Base-by-base conservation (phyloP, 2,113 vertebrate species). In the Cairina moschata region DNA sequence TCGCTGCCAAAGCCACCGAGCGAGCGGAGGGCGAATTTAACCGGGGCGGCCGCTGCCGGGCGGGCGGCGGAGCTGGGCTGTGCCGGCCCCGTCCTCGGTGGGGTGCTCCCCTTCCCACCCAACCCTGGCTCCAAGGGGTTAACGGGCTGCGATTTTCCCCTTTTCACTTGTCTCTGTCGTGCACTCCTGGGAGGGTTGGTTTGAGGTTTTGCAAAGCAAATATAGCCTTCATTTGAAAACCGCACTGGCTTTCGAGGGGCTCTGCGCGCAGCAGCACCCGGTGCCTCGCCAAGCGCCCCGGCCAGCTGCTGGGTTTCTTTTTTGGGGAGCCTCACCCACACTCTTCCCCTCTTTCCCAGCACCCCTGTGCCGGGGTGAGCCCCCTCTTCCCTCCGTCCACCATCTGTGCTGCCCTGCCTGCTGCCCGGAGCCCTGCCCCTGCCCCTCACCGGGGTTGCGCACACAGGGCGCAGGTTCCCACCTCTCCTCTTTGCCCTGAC, bases 381-480 rank as follows among this genome's bases (percentile, higher is more conserved):
- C 36, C 18, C 32, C 18, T 58, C 36, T 63, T 26, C 36, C 17
- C 50, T 52, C 50, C 13, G 26, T 52, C 7, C 13, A 25, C 23
- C 50, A 25, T 7, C 23, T 25, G 22, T 26, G 50, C 50, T 7
- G 11, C 50, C 50, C 50, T 52, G 50, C 50, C 38, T 2, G 13
- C 1, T 6, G 9, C 21, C 5, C 0, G 31, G 42, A 26, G 42
- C 56, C 28, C 36, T 21, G 42, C 23, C 76, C 44, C 9, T 32
- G 44, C 38, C 38, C 34, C 31, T 23, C 34, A 11, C 20, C 9
- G 8, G 25, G 26, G 1, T 52, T 32, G 31, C 31, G 22, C 42
- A 59, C 21, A 17, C 1, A 0, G 9, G 0, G 1, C 1, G 0
- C 14, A 7, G 31, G 44, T 21, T 66, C 25, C 60, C 2, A 2